Base-by-base conservation (phyloP, 1,140 invertebrate genomes). In the Diachasmimorpha longicaudata region DNA sequence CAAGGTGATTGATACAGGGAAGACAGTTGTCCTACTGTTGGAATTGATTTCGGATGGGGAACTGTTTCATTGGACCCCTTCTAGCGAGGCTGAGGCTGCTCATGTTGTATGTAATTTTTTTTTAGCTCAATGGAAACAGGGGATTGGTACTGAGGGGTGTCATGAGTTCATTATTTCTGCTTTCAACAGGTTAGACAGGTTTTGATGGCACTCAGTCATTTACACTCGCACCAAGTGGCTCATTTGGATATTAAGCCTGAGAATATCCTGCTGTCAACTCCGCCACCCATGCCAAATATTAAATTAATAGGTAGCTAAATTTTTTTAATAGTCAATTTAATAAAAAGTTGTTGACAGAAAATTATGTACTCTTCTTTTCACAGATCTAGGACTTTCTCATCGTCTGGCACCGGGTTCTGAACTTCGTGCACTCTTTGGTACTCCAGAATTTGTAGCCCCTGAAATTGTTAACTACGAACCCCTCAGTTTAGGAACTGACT, bases 391-490 rank as follows among this genome's bases (percentile, higher is more conserved):
- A 70, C 86, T 94, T 46, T 93, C 93, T 6, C 88, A 91, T 84
- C 87, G 88, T 72, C 84, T 91, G 72, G 82, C 86, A 70, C 92
- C 85, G 89, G 83, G 88, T 84, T 90, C 89, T 31, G 87, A 91
- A 79, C 86, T 91, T 25, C 84, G 90, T 78, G 88, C 90, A 48
- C 80, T 91, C 42, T 92, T 91, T 82, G 92, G 91, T 70, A 91
- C 90, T 75, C 92, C 92, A 3, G 91, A 93, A 82, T 87, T 91
- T 85, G 80, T 90, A 86, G 93, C 93, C 13, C 93, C 93, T 63
- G 93, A 94, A 89, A 91, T 94, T 69, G 88, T 94, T 19, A 92
- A 92, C 85, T 94, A 93, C 81, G 93, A 94, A 82, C 92, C 93
- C 23, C 89, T 94, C 19, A 91, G 89, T 79, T 85, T 93, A 14